phyloP scores from a whole-genome alignment of 2,797 vertebrate species.

The Huso huso region DNA sequence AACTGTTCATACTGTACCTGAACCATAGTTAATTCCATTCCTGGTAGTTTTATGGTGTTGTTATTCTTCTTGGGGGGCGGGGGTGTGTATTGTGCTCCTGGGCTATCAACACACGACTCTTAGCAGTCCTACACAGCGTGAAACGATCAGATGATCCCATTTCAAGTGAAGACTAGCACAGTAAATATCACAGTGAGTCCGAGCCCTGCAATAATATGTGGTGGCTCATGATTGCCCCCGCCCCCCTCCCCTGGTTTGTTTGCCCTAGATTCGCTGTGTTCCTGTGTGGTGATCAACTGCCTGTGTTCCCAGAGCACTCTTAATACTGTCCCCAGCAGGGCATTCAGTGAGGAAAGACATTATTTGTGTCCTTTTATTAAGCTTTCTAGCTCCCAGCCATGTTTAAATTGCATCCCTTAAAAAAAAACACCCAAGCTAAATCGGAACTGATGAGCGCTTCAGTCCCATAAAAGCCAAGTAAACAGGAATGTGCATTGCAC shows the following conservation, averaged over 20 bases:
- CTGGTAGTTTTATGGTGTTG: no score
- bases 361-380: slow-evolving; percentile 48
- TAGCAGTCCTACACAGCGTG: no score
- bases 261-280: no score
- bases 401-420: slow-evolving; percentile 66
- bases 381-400: slow-evolving; percentile 53
- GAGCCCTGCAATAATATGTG: background rate
- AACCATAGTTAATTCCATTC: no score
- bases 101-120: no score
- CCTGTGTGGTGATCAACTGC: background rate
- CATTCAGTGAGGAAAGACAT: slow-evolving; percentile 9
- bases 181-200: no score
- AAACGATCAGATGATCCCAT: no score
- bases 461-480: background rate
- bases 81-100: no score
- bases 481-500: background rate
- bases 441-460: background rate
- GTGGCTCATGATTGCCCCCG: background rate
- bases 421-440: slow-evolving; percentile 17
- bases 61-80: no score
- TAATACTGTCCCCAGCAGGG: background rate
- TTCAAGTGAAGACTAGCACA: no score
- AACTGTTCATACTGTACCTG: no score
- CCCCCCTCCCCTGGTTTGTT: background rate
- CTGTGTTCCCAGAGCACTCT: no score